Base-by-base conservation (phyloP, 2,113 vertebrate genomes). In the Myrmecophaga tridactyla region DNA sequence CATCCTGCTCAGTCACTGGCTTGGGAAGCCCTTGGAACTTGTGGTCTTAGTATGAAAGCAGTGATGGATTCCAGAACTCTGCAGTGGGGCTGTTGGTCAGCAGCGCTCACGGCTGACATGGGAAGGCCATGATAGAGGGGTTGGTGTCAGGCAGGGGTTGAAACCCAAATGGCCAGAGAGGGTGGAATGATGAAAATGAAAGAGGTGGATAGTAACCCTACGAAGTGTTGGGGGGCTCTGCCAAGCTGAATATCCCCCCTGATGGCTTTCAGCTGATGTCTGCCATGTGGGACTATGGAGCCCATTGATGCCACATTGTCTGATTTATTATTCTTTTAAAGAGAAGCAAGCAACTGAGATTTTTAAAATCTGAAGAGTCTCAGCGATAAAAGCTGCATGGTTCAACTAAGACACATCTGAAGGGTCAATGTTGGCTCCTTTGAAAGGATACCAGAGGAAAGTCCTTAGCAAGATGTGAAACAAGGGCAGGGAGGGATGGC, bases 41-140 rank as follows among this genome's bases (percentile, higher is more conserved):
- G 0, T 31, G 39, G 5, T 6, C 13, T 34, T 21, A 48, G 7
- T 41, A 17, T 41, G 62, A 70, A 39, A n/a, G 23, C 1, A 1
- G 20, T 3, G 48, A 46, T 73, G 23, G 23, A 17, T 25, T 56
- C 70, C 18, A 86, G 70, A 89, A 25, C 18, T 36, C 17, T 9
- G n/a, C 9, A 9, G n/a, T 18, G 14, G 48, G 29, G 2, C 20
- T 77, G 4, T 46, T 31, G 10, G 1, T 48, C 36, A 23, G 0
- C 15, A 10, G 39, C 3, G 31, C 29, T 20, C n/a, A 4, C 0
- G 4, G 36, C 46, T 43, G 27, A 1, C 2, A 3, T 0, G 0
- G n/a, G 36, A 20, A 94, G 43, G 29, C 3, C 14, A 12, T 0
- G 0, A 36, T 4, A 18, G 36, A 31, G 21, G 46, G 72, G 39